Evolutionary conservation across 2,113 vertebrate species (phyloP).

Genomic region (Oncorhynchus masou): DNA sequence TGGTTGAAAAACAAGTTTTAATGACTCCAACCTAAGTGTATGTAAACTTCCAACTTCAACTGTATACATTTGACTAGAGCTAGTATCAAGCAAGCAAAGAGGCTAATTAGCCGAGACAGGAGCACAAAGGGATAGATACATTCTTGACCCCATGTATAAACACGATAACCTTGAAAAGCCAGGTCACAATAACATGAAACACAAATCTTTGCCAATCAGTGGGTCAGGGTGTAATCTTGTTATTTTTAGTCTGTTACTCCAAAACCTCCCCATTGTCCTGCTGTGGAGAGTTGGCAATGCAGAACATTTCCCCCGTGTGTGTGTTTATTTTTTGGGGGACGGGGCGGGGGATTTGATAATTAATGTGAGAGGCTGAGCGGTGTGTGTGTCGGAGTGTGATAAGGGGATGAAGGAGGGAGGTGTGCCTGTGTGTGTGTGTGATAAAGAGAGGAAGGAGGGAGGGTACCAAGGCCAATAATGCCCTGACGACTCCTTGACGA

Average conservation of each 20-base stretch:
- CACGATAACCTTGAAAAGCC: constrained; percentile 55
- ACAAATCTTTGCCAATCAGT: constrained; percentile 43
- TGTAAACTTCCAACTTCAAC: too few species aligned
- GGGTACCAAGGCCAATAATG: constrained; percentile 37
- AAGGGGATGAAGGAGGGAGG: constrained; percentile 68
- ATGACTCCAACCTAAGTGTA: too few species aligned
- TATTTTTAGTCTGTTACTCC: constrained; percentile 49
- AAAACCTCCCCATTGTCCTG: constrained; percentile 58
- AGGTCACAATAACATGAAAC: constrained; percentile 27
- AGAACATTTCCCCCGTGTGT: constrained; percentile 35
- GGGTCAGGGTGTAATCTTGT: constrained; percentile 59
- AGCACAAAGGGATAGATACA: constrained; percentile 20
- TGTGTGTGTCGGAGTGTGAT: constrained; percentile 63
- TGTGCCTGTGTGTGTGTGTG: constrained; percentile 57
- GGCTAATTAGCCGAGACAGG: constrained; percentile 5
- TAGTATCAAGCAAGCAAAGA: constrained; percentile 9
- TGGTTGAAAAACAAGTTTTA: too few species aligned
- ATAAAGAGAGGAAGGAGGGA: constrained; percentile 68
- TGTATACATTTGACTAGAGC: not conserved
- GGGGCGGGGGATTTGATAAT: constrained; percentile 54
- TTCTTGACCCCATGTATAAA: constrained; percentile 32
- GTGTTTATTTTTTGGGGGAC: constrained; percentile 35
- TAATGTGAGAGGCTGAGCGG: constrained; percentile 46
- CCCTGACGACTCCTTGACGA: not conserved
- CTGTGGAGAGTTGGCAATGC: constrained; percentile 9